phyloP scores from a whole-genome alignment of 2,797 vertebrate genomes.

The Muscicapa comitata region DNA sequence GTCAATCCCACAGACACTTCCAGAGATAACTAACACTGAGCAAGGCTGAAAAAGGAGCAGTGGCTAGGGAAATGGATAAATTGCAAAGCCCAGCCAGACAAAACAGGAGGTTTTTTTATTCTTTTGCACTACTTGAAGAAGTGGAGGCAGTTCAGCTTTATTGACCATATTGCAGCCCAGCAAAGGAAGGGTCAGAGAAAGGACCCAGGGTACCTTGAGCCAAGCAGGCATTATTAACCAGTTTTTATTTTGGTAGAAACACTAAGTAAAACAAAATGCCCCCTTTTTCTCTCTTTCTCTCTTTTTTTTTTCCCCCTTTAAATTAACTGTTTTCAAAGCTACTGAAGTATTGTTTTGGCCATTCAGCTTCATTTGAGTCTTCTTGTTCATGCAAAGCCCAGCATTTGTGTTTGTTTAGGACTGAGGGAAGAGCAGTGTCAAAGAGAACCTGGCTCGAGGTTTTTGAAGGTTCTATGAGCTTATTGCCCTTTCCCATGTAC shows the following conservation, averaged over 20 bases:
- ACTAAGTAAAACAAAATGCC: no score
- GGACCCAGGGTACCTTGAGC: neutral
- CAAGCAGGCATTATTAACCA: neutral
- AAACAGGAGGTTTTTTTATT: neutral
- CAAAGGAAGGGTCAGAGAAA: neutral
- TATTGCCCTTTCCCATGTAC: neutral
- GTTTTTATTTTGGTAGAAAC: no score
- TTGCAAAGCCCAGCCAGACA: neutral
- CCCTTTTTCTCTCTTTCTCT: no score
- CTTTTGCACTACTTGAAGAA: neutral
- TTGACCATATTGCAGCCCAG: neutral
- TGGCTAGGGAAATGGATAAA: neutral
- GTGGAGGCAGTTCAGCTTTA: neutral
- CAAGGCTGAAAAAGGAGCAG: neutral
- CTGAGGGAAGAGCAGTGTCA: no score
- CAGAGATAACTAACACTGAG: neutral
- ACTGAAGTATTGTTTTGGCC: no score
- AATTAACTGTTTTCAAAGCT: no score
- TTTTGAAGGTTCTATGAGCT: neutral
- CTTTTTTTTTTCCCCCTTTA: no score
- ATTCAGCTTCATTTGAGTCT: no score
- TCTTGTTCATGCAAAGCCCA: no score
- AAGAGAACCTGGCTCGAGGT: neutral
- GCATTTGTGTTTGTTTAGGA: no score
- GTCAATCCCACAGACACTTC: neutral